Evolutionary conservation across 2,797 vertebrate genomes (phyloP), one percentile per base, ranked within the genome.

Genomic region (Periparus ater): DNA sequence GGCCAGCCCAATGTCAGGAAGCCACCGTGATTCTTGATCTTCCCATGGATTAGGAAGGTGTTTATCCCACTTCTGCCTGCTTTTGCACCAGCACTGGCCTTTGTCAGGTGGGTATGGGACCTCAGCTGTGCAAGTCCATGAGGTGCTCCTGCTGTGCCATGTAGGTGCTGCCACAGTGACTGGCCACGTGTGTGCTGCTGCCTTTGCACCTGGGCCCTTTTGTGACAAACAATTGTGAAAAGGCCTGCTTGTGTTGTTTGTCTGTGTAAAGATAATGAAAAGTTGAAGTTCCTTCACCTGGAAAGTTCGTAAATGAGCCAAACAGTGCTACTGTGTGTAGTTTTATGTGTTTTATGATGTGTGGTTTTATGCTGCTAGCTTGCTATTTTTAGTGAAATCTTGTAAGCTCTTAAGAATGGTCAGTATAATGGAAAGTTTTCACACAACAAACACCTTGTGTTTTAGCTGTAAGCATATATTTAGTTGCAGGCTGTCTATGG

Each of bases 111-210:
- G 30, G 19, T 23, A 2, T 0, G 1, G 23, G 61, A 53, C 29
- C 53, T 30, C n/a, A 27, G 2, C 1, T 16, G 17, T 62, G 47
- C 30, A 47, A 8, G 0, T 4, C 20, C 44, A 0, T 2, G 3
- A 45, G 21, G 20, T 4, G 7, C 40, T 17, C 18, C 61, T 73
- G n/a, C 30, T 38, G 19, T 55, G 13, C 80, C 16, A 3, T 0
- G 12, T 13, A 13, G 27, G 1, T 36, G 34, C 53, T 88, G 61
- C 53, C 70, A 18, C 29, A 38, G 70, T 9, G 22, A 27, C 40
- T 18, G 4, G 19, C 55, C 3, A 4, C 25, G 34, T 45, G 36
- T 66, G 30, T 44, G 55, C 51, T 83, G 36, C 16, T 25, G 80
- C 65, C 40, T 73, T 63, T 57, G 58, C 45, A 48, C 42, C 45